These are phyloP conservation scores for Sebastes vulpes DNA, from an alignment of 2,797 vertebrate genomes.

Conservation along the genomic window DNA sequence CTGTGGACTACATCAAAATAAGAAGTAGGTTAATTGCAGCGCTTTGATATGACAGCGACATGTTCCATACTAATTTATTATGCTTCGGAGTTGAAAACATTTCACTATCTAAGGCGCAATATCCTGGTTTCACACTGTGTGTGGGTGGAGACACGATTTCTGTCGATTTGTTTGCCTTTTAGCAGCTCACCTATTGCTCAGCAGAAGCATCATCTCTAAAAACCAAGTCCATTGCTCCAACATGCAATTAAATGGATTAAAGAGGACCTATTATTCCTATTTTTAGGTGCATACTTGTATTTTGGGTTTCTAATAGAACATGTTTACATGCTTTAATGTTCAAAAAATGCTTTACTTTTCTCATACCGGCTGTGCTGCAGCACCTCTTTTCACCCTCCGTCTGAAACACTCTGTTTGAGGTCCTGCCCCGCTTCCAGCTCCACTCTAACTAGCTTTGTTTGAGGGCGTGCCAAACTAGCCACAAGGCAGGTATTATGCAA, in stretches of 20 bases:
- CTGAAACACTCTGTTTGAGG: too few relatives aligned
- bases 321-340: too few relatives aligned
- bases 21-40: neutral
- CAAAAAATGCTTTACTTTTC: too few relatives aligned
- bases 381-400: too few relatives aligned
- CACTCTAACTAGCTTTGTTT: too few relatives aligned
- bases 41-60: constrained; percentile 19
- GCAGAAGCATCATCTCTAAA: neutral
- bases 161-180: constrained; percentile 15
- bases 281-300: too few relatives aligned
- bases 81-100: constrained; percentile 8
- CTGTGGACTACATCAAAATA: constrained; percentile 17
- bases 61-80: neutral
- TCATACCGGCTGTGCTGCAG: too few relatives aligned
- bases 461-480: too few relatives aligned
- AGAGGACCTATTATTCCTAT: too few relatives aligned
- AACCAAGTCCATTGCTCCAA: neutral
- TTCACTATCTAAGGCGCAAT: neutral
- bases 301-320: too few relatives aligned
- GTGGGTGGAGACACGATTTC: constrained; percentile 1
- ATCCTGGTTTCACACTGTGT: neutral
- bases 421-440: too few relatives aligned
- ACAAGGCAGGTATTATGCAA: too few relatives aligned
- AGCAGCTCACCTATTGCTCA: neutral
- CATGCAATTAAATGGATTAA: neutral